Evolutionary conservation across 2,888 invertebrate genomes (phyloP), one percentile per base, ranked within the genome.

Genomic region (Hipparchia semele): DNA sequence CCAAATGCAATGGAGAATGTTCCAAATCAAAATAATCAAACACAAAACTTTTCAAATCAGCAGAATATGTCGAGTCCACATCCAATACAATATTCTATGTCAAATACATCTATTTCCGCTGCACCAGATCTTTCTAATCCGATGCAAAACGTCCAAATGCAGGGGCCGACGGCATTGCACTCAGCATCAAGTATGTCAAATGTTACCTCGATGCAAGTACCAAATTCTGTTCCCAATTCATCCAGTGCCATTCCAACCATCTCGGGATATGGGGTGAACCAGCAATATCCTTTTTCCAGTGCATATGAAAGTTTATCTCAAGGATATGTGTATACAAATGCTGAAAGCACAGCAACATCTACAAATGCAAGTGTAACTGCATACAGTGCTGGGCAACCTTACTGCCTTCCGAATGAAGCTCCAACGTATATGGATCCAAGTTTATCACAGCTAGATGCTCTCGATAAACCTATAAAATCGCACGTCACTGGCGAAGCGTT

Each of bases 401-500:
- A 85, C 65, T 78, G 79, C 39, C 67, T 73, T 2, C 70, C 76
- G 45, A 77, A 74, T 61, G 81, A 81, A 45, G 65, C 73, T 9
- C 70, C 79, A 5, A 76, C 74, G 6, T 80, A 80, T 53, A 39
- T 71, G 3, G 78, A 79, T 59, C 81, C 86, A 0, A 77, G 81
- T 2, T 71, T 91, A 51, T 79, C 90, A 0, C 86, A 90, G 71
- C 72, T 91, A 1, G 92, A 91, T 58, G 86, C 87, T 1, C 78
- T 86, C 0, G 94, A 94, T 75, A 86, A 89, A 75, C 93, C 94
- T 1, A 94, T 94, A 23, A 93, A 91, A 71, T 94, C 94, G 0
- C 93, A 93, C 72, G 88, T 89, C 0, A 91, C 89, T 0, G 92
- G 92, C 0, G 86, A 94, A 80, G 94, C 93, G 0, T 61, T 93